Base-by-base conservation (phyloP, 2,888 invertebrate genomes). In the Brachypalpus laphriformis region DNA sequence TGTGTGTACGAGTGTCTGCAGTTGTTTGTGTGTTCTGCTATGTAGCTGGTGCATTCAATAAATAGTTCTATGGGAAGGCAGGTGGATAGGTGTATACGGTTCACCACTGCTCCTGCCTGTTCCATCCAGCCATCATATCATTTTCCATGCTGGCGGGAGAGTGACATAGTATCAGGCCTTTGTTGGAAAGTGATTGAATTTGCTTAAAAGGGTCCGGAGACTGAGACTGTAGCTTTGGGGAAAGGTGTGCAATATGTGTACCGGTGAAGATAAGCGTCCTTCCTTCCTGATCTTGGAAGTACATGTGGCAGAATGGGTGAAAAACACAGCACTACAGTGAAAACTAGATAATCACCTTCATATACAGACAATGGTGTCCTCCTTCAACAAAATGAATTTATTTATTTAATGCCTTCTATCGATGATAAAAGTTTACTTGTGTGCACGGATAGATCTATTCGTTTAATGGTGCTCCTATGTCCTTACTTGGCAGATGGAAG, bases 111-210 rank as follows among this genome's bases (percentile, higher is more conserved):
- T 74, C 34, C 65, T 45, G 63, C 63, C 72, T 85, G 75, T 75
- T 80, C 56, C 28, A 63, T n/a, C n/a, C n/a, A 16, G 45, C 85
- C 75, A 71, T 85, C 71, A 81, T 71, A 85, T 85, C 75, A 65
- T 68, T 80, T 80, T 70, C 74, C 56, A 70, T 80, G 80, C 74
- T 75, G 80, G 81, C 76, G 66, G 71, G 34, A 75, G 70, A 63
- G 54, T 51, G 63, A 57, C 56, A 63, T 51, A 51, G 51, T 65
- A 72, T 65, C 45, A 71, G 45, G 70, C 75, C 75, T 76, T 85
- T 85, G 81, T 81, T 75, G 16, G 42, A 71, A 75, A 72, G 63
- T 85, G 81, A 85, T 85, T 85, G 85, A 85, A 85, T 85, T 85
- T 81, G 66, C 71, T 72, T 76, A 56, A 81, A 76, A 65, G 65